Conservation (phyloP, 2,113 vertebrate genomes). For the Carlito syrichta region DNA sequence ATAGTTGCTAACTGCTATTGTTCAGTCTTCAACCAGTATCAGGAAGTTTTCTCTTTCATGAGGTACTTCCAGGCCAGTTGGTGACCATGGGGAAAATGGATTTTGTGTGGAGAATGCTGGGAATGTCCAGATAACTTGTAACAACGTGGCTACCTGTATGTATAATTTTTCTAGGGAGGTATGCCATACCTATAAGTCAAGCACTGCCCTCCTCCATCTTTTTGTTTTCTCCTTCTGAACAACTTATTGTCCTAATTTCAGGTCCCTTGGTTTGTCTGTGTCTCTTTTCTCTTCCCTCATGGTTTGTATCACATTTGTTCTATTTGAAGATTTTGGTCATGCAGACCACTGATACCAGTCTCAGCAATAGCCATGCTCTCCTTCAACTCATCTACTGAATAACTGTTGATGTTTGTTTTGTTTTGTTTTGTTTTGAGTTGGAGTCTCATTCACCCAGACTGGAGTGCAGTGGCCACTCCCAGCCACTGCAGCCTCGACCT, state of each 20-base stretch:
- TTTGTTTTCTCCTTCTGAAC: background rate
- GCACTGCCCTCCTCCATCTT: background rate
- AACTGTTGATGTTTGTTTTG: no score
- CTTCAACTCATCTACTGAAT: background rate
- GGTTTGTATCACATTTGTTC: background rate
- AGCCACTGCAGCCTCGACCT: no score
- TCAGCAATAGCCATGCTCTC: background rate
- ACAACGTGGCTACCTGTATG: background rate
- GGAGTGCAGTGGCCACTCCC: no score
- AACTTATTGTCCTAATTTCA: background rate
- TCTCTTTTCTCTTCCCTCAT: background rate
- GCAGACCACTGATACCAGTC: no score
- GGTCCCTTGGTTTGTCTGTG: background rate
- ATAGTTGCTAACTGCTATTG: conserved; percentile 15
- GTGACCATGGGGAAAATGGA: background rate
- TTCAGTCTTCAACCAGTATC: conserved; percentile 34
- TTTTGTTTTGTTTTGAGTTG: no score
- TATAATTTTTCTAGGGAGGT: background rate
- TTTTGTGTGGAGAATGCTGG: background rate
- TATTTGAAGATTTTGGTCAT: background rate
- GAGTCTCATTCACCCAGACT: no score
- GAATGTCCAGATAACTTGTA: background rate
- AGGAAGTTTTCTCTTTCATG: no score
- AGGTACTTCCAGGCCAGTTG: background rate
- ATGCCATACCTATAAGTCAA: background rate